Conservation (phyloP, 2,113 vertebrate genomes). For the Hylia prasina region DNA sequence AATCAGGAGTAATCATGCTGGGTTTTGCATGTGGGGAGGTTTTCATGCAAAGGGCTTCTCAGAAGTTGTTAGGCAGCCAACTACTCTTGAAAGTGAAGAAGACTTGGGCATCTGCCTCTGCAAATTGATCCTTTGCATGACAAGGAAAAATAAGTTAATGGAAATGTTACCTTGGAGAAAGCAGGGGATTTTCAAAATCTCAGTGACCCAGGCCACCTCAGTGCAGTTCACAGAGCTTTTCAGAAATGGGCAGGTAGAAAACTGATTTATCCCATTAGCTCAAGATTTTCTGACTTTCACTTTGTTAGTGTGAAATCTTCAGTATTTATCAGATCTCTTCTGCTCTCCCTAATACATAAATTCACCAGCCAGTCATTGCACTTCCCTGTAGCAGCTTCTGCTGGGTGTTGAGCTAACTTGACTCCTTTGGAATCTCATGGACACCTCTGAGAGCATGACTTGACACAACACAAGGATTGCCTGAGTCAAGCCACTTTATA, state of each 20-base stretch:
- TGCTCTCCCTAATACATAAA: background rate
- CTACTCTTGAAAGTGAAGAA: background rate
- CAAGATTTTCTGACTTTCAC: background rate
- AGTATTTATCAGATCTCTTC: background rate
- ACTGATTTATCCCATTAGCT: background rate
- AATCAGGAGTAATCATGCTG: background rate
- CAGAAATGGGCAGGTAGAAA: background rate
- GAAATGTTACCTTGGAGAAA: background rate
- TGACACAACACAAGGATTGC: conserved; percentile 28
- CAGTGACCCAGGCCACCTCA: background rate
- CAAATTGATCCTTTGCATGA: background rate
- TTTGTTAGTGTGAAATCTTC: background rate
- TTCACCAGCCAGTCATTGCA: background rate
- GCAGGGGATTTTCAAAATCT: background rate
- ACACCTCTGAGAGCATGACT: background rate
- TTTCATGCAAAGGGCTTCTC: background rate
- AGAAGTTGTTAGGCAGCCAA: background rate
- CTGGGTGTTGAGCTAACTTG: background rate
- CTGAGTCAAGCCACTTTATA: conserved; percentile 31
- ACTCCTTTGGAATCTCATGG: background rate
- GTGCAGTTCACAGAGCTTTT: background rate
- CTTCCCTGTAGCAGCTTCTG: background rate
- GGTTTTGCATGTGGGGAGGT: background rate
- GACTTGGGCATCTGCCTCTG: background rate
- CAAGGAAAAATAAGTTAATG: background rate